Conservation (phyloP, 92 coral and sea anemone genomes). For the Micromussa lordhowensis region DNA sequence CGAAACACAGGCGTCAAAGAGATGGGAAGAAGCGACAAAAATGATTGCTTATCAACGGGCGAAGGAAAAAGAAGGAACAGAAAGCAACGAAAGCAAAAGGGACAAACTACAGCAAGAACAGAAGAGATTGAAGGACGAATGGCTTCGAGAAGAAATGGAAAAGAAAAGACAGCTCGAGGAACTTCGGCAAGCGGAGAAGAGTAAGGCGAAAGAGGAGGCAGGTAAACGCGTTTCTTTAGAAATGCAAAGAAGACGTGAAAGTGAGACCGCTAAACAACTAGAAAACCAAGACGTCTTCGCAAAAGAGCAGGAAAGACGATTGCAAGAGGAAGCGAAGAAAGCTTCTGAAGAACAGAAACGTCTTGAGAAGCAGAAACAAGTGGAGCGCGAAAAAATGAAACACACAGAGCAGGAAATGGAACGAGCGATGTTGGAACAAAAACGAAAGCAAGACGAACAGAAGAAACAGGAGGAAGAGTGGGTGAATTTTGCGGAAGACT, state of each 20-base stretch:
- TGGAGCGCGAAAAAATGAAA: conserved; percentile 32
- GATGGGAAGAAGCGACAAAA: conserved; percentile 34
- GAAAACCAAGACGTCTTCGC: conserved; percentile 20
- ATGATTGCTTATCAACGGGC: conserved; percentile 37
- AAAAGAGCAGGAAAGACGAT: conserved; percentile 19
- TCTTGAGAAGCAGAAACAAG: conserved; percentile 36
- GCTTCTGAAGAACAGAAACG: conserved; percentile 30
- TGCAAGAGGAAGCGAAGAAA: conserved; percentile 29
- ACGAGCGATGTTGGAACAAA: conserved; percentile 36
- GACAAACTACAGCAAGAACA: conserved; percentile 46
- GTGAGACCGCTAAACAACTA: conserved; percentile 19
- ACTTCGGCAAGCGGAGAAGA: conserved; percentile 45
- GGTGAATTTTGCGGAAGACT: conserved; percentile 43
- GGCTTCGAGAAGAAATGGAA: conserved; percentile 42
- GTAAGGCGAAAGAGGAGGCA: conserved; percentile 50
- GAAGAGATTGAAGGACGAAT: conserved; percentile 52
- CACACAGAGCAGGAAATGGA: conserved; percentile 31
- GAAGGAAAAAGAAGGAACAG: conserved; percentile 40
- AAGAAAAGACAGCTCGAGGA: conserved; percentile 58
- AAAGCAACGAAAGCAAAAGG: conserved; percentile 38
- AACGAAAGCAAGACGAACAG: conserved; percentile 40
- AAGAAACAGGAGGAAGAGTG: conserved; percentile 51
- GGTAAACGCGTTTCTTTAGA: conserved; percentile 49
- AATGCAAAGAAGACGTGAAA: conserved; percentile 39
- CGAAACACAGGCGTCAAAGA: not conserved